A percentile compares a stretch with the other conserved stretches of the same genome.
These are phyloP conservation scores for Malurus alboscapulatus DNA, from an alignment of 2,113 vertebrate genomes.

Conservation along the genomic window DNA sequence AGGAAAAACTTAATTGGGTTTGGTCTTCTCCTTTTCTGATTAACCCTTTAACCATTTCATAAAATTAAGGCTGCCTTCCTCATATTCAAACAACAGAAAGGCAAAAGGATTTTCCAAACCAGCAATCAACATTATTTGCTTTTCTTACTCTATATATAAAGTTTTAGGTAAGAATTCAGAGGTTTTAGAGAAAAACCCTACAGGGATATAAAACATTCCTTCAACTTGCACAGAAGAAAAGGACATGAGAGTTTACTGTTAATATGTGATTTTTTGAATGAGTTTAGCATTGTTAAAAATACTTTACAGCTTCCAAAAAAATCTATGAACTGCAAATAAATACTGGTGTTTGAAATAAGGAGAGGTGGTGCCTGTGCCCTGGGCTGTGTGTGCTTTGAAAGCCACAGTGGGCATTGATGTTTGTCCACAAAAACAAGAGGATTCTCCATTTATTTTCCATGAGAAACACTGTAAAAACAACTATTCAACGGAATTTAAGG, in stretches of 20 bases:
- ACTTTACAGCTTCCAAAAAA: not conserved
- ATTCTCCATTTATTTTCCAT: not conserved
- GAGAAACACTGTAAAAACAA: not conserved
- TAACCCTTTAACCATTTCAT: not conserved
- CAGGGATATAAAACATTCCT: not conserved
- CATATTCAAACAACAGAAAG: not conserved
- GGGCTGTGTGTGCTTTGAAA: not conserved
- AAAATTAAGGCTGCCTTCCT: not conserved
- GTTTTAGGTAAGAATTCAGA: not conserved
- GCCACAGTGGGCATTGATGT: rapidly evolving
- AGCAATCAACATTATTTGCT: not conserved
- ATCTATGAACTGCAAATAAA: not conserved
- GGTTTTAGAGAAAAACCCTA: not conserved
- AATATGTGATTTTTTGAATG: rapidly evolving
- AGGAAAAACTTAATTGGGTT: not conserved
- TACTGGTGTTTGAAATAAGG: not conserved
- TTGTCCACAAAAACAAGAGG: rapidly evolving
- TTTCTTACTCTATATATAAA: not conserved
- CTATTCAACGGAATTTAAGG: rapidly evolving
- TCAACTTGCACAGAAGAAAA: not conserved
- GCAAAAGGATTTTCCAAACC: not conserved
- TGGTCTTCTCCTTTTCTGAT: not conserved
- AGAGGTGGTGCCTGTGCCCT: not conserved
- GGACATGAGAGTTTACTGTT: rapidly evolving
- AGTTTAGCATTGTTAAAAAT: not conserved